These are phyloP conservation scores for Probosciger aterrimus DNA, from an alignment of 2,113 vertebrate species.

Conservation along the genomic window DNA sequence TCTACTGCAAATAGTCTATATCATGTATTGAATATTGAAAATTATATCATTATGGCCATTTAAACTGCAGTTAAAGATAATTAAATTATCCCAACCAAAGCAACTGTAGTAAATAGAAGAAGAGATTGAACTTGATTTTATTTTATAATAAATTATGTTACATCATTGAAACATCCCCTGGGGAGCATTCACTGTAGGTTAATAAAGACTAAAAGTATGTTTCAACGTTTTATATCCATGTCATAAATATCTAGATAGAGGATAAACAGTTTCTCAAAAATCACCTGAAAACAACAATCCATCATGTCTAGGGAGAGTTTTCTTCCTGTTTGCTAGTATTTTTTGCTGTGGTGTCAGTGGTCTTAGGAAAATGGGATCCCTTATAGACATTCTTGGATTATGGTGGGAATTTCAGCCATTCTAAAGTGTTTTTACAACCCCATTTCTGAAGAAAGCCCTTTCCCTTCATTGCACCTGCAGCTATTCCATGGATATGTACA, in stretches of 20 bases:
- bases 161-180: not conserved
- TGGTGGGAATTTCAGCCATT: not conserved
- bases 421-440: not conserved
- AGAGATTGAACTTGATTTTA: not conserved
- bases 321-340: not conserved
- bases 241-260: not conserved
- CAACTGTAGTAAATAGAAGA: constrained; percentile 1
- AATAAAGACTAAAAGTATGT: not conserved
- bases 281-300: not conserved
- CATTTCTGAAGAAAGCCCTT: not conserved
- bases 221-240: not conserved
- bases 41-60: not conserved
- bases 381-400: not conserved
- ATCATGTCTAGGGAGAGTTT: not conserved
- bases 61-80: constrained; percentile 29
- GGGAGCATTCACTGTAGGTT: not conserved
- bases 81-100: constrained; percentile 12
- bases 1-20: not conserved
- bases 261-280: not conserved
- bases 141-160: constrained; percentile 26
- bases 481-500: not conserved
- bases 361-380: not conserved
- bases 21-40: constrained; percentile 17
- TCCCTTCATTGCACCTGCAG: not conserved
- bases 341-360: not conserved